Percentiles rank a stretch among this genome's conserved stretches.
These are phyloP conservation scores for Malacoraja senta DNA, from an alignment of 2,797 vertebrate species.

Conservation along the genomic window DNA sequence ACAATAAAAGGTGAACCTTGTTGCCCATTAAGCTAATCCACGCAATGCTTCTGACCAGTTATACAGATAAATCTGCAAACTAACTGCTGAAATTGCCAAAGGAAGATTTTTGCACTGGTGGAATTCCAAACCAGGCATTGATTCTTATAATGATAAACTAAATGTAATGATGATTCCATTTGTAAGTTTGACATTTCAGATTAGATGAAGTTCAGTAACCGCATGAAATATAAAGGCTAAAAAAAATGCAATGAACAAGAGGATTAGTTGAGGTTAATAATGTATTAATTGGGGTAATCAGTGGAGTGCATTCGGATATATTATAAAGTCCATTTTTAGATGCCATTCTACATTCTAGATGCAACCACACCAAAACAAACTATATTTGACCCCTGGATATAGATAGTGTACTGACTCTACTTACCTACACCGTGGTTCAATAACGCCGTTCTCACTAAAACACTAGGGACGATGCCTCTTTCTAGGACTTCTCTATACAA, in stretches of 20 bases:
- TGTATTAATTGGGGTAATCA: not conserved
- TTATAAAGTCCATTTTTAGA: not conserved
- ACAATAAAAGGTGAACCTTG: not conserved
- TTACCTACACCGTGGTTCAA: not conserved
- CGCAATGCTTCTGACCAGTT: not conserved
- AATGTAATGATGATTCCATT: slow-evolving; percentile 1
- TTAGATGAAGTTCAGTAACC: not conserved
- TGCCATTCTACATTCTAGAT: not conserved
- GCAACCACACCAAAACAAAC: not conserved
- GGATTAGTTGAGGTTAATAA: not conserved
- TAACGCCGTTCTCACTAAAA: not conserved
- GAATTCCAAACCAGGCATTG: not conserved
- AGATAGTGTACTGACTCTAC: not conserved
- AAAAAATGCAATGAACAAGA: not conserved
- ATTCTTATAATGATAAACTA: not conserved
- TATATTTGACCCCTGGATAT: not conserved
- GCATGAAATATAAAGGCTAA: not conserved
- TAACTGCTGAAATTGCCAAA: not conserved
- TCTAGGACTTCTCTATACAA: not conserved
- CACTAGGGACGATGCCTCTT: not conserved
- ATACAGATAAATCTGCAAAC: not conserved
- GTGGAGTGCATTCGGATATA: not conserved
- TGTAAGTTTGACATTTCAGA: not conserved
- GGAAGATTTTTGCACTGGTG: not conserved
- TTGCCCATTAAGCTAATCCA: not conserved